A percentile compares a stretch with the other conserved stretches of the same genome.
These are phyloP conservation scores for Achroia grisella DNA, from an alignment of 1,140 invertebrate genomes.

Conservation along the genomic window DNA sequence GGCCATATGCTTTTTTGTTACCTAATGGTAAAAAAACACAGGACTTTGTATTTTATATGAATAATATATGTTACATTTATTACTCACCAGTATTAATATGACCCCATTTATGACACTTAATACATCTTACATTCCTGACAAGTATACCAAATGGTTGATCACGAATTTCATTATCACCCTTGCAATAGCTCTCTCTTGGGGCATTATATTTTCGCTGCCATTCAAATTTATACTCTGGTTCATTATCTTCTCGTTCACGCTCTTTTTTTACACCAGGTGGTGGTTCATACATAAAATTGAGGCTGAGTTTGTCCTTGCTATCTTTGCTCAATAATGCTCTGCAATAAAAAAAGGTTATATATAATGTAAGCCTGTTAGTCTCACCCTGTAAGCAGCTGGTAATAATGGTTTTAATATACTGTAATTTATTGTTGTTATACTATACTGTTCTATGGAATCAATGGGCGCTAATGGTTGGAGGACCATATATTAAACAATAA, in stretches of 20 bases:
- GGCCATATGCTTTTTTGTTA: no score
- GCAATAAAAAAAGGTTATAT: slow-evolving; percentile 28
- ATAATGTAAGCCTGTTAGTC: no score
- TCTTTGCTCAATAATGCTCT: slow-evolving; percentile 98
- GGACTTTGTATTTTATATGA: not conserved
- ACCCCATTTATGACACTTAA: slow-evolving; percentile 99
- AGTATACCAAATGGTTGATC: slow-evolving; percentile 99
- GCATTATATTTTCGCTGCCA: slow-evolving; percentile 99
- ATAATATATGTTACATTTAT: not conserved
- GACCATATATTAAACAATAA: no score
- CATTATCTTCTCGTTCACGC: slow-evolving; percentile 92
- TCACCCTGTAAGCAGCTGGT: no score
- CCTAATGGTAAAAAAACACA: no score
- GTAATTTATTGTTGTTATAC: no score
- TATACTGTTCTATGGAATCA: no score
- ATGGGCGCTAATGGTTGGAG: no score
- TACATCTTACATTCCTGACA: slow-evolving; percentile 97
- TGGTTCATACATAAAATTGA: slow-evolving; percentile 99
- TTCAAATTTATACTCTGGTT: slow-evolving; percentile 98
- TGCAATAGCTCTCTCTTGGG: slow-evolving; percentile 96
- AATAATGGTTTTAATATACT: no score
- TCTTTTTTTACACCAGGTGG: slow-evolving; percentile 96
- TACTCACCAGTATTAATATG: slow-evolving; percentile 97
- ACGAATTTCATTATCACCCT: slow-evolving; percentile 95
- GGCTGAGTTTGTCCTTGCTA: slow-evolving; percentile 98